Evolutionary conservation across 2,888 invertebrate species (phyloP).

Genomic region (Archips crataeganus): DNA sequence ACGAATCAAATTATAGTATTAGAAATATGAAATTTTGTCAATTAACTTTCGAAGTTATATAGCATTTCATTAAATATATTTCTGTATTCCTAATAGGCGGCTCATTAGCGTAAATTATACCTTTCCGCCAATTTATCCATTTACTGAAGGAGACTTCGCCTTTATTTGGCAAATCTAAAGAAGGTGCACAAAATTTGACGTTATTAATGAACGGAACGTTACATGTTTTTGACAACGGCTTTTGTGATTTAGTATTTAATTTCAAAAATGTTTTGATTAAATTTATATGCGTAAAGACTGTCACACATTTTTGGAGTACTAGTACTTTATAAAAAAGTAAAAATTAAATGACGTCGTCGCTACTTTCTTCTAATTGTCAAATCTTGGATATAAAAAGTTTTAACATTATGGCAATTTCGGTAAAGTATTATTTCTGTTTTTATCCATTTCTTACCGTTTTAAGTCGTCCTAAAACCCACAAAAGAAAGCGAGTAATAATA

Average conservation of each 20-base stretch:
- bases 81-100: constrained; percentile 20
- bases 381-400: no score
- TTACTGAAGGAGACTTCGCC: constrained; percentile 8
- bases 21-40: no score
- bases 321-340: neutral
- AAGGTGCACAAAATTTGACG: constrained; percentile 2
- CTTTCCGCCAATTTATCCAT: constrained; percentile 33
- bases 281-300: neutral
- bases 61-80: constrained; percentile 17
- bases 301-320: neutral
- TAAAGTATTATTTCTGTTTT: no score
- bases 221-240: neutral
- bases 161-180: constrained; percentile 9
- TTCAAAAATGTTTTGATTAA: neutral
- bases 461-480: no score
- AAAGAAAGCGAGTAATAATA: neutral
- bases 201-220: constrained; percentile 1
- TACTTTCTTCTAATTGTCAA: no score
- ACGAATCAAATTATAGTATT: no score
- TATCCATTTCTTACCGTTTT: no score
- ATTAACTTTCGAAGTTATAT: neutral
- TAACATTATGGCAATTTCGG: no score
- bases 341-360: neutral
- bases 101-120: constrained; percentile 36
- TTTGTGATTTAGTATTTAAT: neutral